A percentile compares a stretch with the other conserved stretches of the same genome.
phyloP scores from a whole-genome alignment of 2,113 vertebrate species.

The Rhinopomastus cyanomelas region DNA sequence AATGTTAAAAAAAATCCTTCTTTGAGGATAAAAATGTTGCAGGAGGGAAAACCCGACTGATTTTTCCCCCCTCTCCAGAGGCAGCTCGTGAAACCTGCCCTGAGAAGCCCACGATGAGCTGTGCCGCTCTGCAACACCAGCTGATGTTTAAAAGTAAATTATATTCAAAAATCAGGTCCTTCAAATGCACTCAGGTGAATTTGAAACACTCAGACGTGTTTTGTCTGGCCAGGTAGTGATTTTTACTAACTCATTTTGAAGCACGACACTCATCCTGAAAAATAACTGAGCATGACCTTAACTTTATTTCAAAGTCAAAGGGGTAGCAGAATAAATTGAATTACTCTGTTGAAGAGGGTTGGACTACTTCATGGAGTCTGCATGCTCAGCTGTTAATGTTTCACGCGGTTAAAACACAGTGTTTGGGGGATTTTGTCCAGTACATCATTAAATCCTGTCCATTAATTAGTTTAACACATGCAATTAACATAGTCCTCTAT shows the following conservation, averaged over 20 bases:
- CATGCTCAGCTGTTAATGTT: neutral
- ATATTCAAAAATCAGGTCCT: neutral
- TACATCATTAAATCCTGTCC: neutral
- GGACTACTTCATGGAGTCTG: neutral
- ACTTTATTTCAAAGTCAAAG: slow-evolving; percentile 10
- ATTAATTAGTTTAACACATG: neutral
- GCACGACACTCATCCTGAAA: neutral
- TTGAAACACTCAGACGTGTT: neutral
- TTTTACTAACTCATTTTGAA: slow-evolving; percentile 21
- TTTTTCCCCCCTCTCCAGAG: neutral
- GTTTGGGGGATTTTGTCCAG: neutral
- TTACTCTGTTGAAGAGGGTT: neutral
- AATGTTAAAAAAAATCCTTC: neutral
- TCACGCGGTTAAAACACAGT: neutral
- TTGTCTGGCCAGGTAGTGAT: neutral
- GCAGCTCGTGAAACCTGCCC: neutral
- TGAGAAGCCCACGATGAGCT: neutral
- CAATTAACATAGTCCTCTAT: neutral
- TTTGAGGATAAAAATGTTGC: neutral
- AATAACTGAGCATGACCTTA: neutral
- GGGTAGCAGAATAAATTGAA: neutral
- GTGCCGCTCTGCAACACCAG: neutral
- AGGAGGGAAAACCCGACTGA: neutral
- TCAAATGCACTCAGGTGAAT: neutral
- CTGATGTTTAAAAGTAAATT: neutral